Conservation (phyloP, 2,888 invertebrate species). For the Eupsilia transversa region DNA sequence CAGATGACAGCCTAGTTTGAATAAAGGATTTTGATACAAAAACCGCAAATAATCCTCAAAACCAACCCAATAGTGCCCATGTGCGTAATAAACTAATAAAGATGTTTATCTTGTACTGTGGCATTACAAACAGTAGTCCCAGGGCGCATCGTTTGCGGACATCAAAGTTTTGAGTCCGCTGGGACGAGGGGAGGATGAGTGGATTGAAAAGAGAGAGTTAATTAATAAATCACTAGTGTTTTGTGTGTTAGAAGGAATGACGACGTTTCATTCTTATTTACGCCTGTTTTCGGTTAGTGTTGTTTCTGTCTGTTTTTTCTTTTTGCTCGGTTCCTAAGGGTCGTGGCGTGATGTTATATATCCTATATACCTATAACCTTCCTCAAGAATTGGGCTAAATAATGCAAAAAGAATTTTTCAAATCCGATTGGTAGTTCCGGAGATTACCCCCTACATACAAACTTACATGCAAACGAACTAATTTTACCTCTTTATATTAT, state of each 20-base stretch:
- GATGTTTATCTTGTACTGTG: conserved; percentile 77
- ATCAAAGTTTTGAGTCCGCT: conserved; percentile 75
- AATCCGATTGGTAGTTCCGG: too few relatives aligned
- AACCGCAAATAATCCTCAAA: conserved; percentile 60
- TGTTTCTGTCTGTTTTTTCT: too few relatives aligned
- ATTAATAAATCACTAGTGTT: conserved; percentile 64
- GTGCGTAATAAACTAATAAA: conserved; percentile 86
- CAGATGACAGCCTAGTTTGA: too few relatives aligned
- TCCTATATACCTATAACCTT: too few relatives aligned
- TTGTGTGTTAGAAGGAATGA: conserved; percentile 25
- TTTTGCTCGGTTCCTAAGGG: too few relatives aligned
- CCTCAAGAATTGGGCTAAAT: too few relatives aligned
- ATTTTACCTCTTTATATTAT: too few relatives aligned
- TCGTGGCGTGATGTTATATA: too few relatives aligned
- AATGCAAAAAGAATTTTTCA: too few relatives aligned
- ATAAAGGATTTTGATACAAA: conserved; percentile 2
- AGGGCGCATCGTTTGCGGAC: conserved; percentile 77
- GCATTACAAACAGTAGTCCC: conserved; percentile 69
- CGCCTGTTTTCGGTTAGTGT: too few relatives aligned
- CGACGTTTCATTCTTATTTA: conserved; percentile 11
- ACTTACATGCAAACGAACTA: too few relatives aligned
- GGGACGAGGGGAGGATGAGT: conserved; percentile 62
- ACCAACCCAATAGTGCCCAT: conserved; percentile 61
- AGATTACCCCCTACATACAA: too few relatives aligned
- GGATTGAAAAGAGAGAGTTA: conserved; percentile 64